Conservation (phyloP, 2,797 vertebrate genomes). For the Tamandua tetradactyla region DNA sequence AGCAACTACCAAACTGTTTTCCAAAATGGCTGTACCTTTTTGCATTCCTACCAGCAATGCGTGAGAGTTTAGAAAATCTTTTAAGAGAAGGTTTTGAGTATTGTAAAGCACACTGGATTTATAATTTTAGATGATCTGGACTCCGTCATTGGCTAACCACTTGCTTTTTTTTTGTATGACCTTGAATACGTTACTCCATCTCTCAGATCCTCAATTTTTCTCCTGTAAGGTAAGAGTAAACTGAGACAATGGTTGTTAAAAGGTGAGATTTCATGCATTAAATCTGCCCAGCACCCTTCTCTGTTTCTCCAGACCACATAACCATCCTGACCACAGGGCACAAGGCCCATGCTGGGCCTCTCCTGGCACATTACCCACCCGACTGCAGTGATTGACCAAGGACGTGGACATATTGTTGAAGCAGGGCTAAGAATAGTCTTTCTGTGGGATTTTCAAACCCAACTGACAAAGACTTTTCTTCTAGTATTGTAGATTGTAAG, state of each 20-base stretch:
- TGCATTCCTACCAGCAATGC: no score
- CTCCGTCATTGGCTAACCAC: not conserved
- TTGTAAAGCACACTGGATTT: not conserved
- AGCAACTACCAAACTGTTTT: no score
- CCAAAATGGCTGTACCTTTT: no score
- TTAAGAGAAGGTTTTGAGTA: slow-evolving; percentile 4
- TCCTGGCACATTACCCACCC: not conserved
- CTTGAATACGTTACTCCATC: not conserved
- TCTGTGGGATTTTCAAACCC: not conserved
- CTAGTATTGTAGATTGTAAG: not conserved
- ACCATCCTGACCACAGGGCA: not conserved
- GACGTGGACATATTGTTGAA: not conserved
- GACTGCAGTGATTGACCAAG: not conserved
- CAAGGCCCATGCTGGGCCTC: not conserved
- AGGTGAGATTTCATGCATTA: not conserved
- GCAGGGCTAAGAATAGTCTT: not conserved
- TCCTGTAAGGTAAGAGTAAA: not conserved
- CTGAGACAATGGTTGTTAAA: not conserved
- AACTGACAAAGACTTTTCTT: not conserved
- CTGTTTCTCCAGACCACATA: not conserved
- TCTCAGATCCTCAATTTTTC: not conserved
- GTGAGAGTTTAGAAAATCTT: not conserved
- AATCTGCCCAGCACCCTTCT: not conserved
- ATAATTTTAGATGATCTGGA: not conserved
- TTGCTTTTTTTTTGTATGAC: not conserved